Evolutionary conservation across 2,113 vertebrate species (phyloP), one percentile per base, ranked within the genome.

Genomic region (Actenoides hombroni): DNA sequence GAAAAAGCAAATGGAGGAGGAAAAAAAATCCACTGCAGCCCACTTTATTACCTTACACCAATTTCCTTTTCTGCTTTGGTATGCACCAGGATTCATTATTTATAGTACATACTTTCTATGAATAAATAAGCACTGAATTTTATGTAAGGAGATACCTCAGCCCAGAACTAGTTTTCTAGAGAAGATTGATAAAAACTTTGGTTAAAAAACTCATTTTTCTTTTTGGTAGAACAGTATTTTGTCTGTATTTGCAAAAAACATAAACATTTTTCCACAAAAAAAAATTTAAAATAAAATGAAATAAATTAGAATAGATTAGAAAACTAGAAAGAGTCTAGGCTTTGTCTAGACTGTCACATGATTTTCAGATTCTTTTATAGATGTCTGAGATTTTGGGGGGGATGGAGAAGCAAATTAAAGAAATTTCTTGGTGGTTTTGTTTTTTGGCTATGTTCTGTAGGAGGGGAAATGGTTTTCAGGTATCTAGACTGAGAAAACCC

Each of bases 121-220:
- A 96, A 95, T 90, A 94, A 96, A 86, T 83, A 95, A 88, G 35
- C 29, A 53, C n/a, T 86, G 46, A 77, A 71, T 95, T 93, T 94
- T 85, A 33, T 61, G 16, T 74, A 69, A 79, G 28, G 57, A 83
- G 53, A 9, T 71, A 71, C 54, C 16, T 90, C 37, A 68, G 37
- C n/a, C 13, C 33, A 77, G 35, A 79, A 85, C 7, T 54, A 37
- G 16, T 90, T 86, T 93, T 83, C 37, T 74, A 46, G 44, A 80
- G 56, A 85, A 80, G 54, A 67, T 5, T 73, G 44, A 70, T 80
- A 65, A 82, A 71, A 89, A n/a, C 6, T 91, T 65, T 91, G 39
- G 15, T 24, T 35, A n/a, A 70, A 73, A 21, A 86, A 73, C 31
- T 86, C 10, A 0, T 28, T 68, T 86, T 81, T 71, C 40, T 53